A percentile compares a stretch with the other conserved stretches of the same genome.
Evolutionary conservation across 2,113 vertebrate species (phyloP).

Genomic region (Stegostoma tigrinum): DNA sequence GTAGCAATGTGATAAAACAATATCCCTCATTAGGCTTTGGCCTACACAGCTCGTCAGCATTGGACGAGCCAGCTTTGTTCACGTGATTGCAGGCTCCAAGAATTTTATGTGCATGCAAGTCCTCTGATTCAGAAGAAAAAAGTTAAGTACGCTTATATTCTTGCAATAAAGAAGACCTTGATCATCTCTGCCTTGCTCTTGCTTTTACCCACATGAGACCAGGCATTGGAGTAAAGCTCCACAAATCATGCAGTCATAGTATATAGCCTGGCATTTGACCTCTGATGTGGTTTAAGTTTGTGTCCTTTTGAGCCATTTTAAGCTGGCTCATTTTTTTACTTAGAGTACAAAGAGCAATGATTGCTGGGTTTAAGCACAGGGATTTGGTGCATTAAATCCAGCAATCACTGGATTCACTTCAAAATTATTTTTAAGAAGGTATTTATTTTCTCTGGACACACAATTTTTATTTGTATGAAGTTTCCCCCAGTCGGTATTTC

Average conservation of each 20-base stretch:
- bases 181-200: background rate
- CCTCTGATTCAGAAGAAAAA: background rate
- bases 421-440: constrained; percentile 46
- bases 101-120: background rate
- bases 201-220: background rate
- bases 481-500: constrained; percentile 26
- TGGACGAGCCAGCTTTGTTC: background rate
- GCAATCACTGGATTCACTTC: constrained; percentile 48
- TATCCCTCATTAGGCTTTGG: background rate
- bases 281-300: constrained; percentile 35
- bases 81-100: background rate
- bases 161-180: background rate
- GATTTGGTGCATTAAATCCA: constrained; percentile 43
- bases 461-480: constrained; percentile 47
- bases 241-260: constrained; percentile 20
- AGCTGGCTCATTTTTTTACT: constrained; percentile 40
- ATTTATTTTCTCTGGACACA: constrained; percentile 52
- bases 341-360: constrained; percentile 41
- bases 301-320: constrained; percentile 38
- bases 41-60: background rate
- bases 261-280: constrained; percentile 32
- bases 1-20: background rate
- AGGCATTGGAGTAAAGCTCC: constrained; percentile 20
- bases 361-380: constrained; percentile 45
- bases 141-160: background rate